A percentile compares a stretch with the other conserved stretches of the same genome.
phyloP scores from a whole-genome alignment of 2,113 vertebrate species.

The Antechinus flavipes region DNA sequence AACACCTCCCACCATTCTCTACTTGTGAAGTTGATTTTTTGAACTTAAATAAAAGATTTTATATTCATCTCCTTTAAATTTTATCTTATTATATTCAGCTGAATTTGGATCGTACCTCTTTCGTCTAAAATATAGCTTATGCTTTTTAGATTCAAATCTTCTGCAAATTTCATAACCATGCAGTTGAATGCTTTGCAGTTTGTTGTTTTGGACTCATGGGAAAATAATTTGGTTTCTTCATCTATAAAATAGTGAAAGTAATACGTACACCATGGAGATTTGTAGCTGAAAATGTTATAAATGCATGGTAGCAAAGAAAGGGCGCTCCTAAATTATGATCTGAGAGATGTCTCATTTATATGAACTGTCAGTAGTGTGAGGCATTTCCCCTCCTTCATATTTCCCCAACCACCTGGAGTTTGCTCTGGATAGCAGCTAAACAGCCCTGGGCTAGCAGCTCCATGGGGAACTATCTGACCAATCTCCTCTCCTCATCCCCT shows the following conservation, averaged over 20 bases:
- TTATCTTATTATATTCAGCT: background rate
- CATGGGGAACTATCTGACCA: background rate
- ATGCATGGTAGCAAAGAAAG: background rate
- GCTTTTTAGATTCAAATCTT: background rate
- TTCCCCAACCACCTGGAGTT: background rate
- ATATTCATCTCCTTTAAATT: background rate
- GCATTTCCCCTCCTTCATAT: background rate
- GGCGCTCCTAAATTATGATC: background rate
- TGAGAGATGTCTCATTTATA: background rate
- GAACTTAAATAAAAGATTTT: background rate
- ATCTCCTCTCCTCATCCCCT: background rate
- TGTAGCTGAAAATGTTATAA: constrained; percentile 2
- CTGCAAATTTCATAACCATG: background rate
- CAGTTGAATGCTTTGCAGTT: background rate
- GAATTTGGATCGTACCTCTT: background rate
- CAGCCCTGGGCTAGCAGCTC: background rate
- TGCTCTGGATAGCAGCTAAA: background rate
- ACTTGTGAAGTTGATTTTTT: background rate
- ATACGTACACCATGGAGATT: background rate
- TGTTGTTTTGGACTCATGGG: background rate
- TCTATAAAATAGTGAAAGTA: background rate
- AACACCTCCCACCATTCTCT: background rate
- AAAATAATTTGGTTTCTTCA: background rate
- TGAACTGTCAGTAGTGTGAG: background rate
- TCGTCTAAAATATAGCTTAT: background rate